These are phyloP conservation scores for Myzus persicae DNA, from an alignment of 1,140 invertebrate genomes.

Conservation along the genomic window DNA sequence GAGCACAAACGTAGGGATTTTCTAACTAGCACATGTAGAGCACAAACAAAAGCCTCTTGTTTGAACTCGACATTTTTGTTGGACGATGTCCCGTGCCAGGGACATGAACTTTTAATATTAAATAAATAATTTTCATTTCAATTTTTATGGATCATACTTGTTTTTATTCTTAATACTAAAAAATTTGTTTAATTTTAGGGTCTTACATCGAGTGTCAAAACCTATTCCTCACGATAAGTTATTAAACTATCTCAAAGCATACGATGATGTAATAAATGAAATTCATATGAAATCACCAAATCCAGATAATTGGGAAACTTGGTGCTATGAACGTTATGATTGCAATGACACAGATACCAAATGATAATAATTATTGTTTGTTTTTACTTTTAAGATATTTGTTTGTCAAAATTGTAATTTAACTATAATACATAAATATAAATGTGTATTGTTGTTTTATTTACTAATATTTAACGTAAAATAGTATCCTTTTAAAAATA, in stretches of 20 bases:
- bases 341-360: neutral
- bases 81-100: too few relatives aligned
- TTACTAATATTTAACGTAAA: neutral
- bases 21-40: too few relatives aligned
- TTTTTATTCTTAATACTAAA: neutral
- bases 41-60: too few relatives aligned
- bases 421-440: neutral
- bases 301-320: neutral
- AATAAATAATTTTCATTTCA: neutral
- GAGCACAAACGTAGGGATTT: too few relatives aligned
- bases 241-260: neutral
- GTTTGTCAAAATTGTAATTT: neutral
- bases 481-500: neutral
- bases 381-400: neutral
- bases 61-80: too few relatives aligned
- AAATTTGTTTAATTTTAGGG: neutral
- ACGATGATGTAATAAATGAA: neutral
- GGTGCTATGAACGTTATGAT: conserved; percentile 3
- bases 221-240: neutral
- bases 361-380: neutral
- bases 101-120: neutral
- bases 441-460: neutral
- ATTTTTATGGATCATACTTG: neutral
- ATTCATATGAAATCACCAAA: neutral
- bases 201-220: neutral